Conservation (phyloP, 2,113 vertebrate genomes). For the Numenius arquata region DNA sequence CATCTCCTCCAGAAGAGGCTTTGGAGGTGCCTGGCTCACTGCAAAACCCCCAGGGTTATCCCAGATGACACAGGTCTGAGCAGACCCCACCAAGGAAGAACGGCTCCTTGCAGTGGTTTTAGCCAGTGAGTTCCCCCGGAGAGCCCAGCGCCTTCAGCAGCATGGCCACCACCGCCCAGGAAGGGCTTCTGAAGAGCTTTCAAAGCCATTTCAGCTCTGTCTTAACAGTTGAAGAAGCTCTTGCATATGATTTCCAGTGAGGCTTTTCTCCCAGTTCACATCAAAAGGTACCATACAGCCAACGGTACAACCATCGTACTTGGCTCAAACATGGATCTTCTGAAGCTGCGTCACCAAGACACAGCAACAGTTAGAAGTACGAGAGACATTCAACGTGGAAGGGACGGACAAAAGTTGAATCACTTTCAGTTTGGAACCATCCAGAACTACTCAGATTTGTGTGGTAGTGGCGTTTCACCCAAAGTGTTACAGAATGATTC, state of each 20-base stretch:
- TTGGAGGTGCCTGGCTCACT: not conserved
- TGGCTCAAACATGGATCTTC: not conserved
- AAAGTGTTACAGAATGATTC: not conserved
- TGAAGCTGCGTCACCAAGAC: not conserved
- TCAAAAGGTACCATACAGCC: too few species aligned
- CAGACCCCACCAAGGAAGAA: not conserved
- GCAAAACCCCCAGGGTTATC: not conserved
- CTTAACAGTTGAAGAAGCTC: not conserved
- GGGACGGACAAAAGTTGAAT: not conserved
- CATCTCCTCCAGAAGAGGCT: not conserved
- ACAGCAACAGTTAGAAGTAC: not conserved
- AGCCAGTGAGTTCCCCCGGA: not conserved
- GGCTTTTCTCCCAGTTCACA: not conserved
- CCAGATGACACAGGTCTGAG: too few species aligned
- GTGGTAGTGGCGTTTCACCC: rapidly evolving
- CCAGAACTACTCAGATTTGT: not conserved
- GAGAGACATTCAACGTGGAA: rapidly evolving
- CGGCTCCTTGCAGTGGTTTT: rapidly evolving
- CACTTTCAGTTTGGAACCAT: not conserved
- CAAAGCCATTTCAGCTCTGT: not conserved
- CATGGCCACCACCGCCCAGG: not conserved
- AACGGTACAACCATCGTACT: too few species aligned
- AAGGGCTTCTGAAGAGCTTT: too few species aligned
- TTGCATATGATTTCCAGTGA: not conserved
- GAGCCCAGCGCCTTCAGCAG: not conserved